phyloP scores from a whole-genome alignment of 1,140 invertebrate species.

The Eulimnadia texana region DNA sequence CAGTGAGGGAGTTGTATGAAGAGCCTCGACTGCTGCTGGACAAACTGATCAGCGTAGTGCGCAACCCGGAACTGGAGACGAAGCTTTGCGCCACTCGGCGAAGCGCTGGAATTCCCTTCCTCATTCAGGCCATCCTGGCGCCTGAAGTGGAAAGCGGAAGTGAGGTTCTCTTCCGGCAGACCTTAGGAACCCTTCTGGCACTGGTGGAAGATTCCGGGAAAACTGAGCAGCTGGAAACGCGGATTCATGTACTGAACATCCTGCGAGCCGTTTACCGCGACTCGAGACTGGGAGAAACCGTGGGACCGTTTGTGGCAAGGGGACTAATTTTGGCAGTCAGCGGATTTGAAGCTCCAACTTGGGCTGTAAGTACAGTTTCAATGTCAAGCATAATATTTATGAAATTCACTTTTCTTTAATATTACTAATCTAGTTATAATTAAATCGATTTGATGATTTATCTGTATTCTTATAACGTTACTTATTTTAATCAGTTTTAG shows the following conservation, averaged over 20 bases:
- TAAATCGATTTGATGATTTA: too few relatives aligned
- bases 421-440: too few relatives aligned
- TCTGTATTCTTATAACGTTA: too few relatives aligned
- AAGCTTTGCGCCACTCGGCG: constrained; percentile 65
- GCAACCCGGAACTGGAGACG: constrained; percentile 31
- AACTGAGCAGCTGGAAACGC: constrained; percentile 29
- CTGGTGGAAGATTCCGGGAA: constrained; percentile 25
- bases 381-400: too few relatives aligned
- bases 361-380: constrained; percentile 47
- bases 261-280: constrained; percentile 63
- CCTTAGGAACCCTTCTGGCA: constrained; percentile 41
- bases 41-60: constrained; percentile 45
- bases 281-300: constrained; percentile 51
- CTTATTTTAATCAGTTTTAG: too few relatives aligned
- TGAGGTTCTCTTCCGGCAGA: constrained; percentile 35
- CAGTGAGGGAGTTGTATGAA: constrained; percentile 36
- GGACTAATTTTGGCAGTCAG: constrained; percentile 55
- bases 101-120: constrained; percentile 81
- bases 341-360: constrained; percentile 55
- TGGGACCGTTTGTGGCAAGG: constrained; percentile 51
- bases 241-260: constrained; percentile 74
- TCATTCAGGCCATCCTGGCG: constrained; percentile 44
- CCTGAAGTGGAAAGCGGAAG: constrained; percentile 5
- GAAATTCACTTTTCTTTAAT: too few relatives aligned
- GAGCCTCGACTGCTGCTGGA: constrained; percentile 55